Evolutionary conservation across 2,113 vertebrate genomes (phyloP), one percentile per base, ranked within the genome.

Genomic region (Perca flavescens): DNA sequence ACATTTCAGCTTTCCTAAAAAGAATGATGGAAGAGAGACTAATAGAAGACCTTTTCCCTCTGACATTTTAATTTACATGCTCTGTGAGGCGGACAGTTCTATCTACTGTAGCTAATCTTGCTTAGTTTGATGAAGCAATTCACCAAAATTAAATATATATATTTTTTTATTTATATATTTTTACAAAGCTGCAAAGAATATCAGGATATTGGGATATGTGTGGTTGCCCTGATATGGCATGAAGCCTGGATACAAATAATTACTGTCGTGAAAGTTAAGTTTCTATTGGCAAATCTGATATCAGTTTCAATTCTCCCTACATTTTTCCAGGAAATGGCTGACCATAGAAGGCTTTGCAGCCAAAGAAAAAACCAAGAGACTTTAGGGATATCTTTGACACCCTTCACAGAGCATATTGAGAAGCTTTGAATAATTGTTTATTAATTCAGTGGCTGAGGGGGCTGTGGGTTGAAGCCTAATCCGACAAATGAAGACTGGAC

Each of bases 381-480:
- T 88, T 84, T 14, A 21, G 87, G 65, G 76, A 87, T 78, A 75
- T 75, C 62, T 80, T 65, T 54, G 74, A 86, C 81, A 80, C 58
- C 71, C 75, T 69, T 86, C 81, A 83, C 79, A 61, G 52, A 72
- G 71, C 83, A 83, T 78, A 88, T 58, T 68, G 63, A 77, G 70
- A 73, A 69, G 61, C 80, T 79, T 71, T 69, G 70, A 83, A 88
- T 85, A 88, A 90, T 82, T 89, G 86, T 89, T 85, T 86, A 80
- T 85, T 90, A 83, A 89, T 86, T 92, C 85, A 46, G 68, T 80
- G 76, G 74, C 83, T 80, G 80, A 50, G 80, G 79, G 76, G 57
- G 47, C 74, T 80, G 70, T 85, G 77, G 77, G 78, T 63, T 28
- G 76, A 50, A 67, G 83, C 79, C 83, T 90, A 84, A 88, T 88